Evolutionary conservation across 2,113 vertebrate species (phyloP).

Genomic region (Apodemus sylvaticus): DNA sequence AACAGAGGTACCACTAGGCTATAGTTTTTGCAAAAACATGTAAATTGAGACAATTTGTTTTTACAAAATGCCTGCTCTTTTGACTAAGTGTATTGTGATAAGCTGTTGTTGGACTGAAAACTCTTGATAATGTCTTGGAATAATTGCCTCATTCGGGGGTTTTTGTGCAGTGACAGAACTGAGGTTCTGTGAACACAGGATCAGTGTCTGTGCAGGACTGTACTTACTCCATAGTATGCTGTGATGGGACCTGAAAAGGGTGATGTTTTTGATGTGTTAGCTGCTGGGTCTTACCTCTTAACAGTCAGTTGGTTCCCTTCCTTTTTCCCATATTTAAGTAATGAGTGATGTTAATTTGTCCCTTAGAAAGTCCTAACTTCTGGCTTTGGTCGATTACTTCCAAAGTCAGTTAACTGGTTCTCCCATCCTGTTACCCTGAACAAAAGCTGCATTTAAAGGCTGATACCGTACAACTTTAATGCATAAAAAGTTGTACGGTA

Average conservation of each 20-base stretch:
- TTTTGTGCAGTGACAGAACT: slow-evolving; percentile 2
- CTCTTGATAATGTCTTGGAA: slow-evolving; percentile 38
- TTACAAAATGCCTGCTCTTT: not conserved
- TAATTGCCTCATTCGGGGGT: not conserved
- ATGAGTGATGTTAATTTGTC: not conserved
- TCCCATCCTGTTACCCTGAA: slow-evolving; percentile 33
- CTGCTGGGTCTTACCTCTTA: slow-evolving; percentile 22
- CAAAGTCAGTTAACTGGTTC: slow-evolving; percentile 48
- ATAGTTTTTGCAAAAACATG: slow-evolving; percentile 35
- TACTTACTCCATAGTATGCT: slow-evolving; percentile 23
- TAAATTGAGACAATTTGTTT: slow-evolving; percentile 37
- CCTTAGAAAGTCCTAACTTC: slow-evolving; percentile 16
- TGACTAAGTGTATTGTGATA: not conserved
- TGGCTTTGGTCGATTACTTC: slow-evolving; percentile 41
- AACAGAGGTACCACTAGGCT: not conserved
- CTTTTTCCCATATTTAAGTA: not conserved
- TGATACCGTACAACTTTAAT: not conserved
- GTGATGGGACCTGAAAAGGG: not conserved
- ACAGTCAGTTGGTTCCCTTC: not conserved
- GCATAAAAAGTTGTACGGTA: too few species aligned
- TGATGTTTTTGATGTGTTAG: not conserved
- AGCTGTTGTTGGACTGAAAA: slow-evolving; percentile 2
- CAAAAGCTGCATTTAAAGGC: not conserved
- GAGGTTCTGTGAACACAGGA: not conserved
- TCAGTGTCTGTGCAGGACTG: not conserved